Base-by-base conservation (phyloP, 1,140 invertebrate genomes). In the Phenacoccus solenopsis region DNA sequence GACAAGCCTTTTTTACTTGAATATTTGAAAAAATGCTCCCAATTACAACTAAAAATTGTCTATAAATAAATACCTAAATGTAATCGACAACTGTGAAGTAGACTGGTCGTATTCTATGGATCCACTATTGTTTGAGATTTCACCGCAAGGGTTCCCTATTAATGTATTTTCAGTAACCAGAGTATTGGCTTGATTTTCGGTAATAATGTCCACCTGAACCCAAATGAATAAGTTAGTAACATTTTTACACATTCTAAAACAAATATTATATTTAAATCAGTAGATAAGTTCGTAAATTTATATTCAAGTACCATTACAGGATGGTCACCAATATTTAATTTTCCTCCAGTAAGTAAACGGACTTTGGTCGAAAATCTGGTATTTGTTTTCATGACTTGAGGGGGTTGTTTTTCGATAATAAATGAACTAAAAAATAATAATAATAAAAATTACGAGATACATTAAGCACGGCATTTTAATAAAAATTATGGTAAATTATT, bases 321-420 rank as follows among this genome's bases (percentile, higher is more conserved):
- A n/a, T n/a, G n/a, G n/a, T n/a, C n/a, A n/a, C n/a, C n/a, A n/a
- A 98, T 90, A 75, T 96, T 97, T 1, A 98, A 79, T 78, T 94
- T 92, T 1, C 93, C 90, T 12, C 94, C 95, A 7, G 97, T 91
- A 5, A 98, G 79, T 70, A 97, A 81, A 35, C 95, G 85, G 0
- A 98, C 93, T 0, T 92, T 95, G 16, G 94, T 89, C 12, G 93
- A 90, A 79, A 97, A 97, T 72, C 91, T 83, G 0, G 95, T 96
- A 77, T 98, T 95, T 2, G 95, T 98, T 80, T 98, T 98, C 90
- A 98, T 93, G 0, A 98, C 95, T 80, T 98, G 96, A 0, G 96
- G 95, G 0, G 96, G 96, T 77, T 98, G 95, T 74, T 96, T 95
- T 78, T 98, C 95, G 28, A 98, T 96, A 24, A 98, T 94, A 77